Base-by-base conservation (phyloP, 2,113 vertebrate genomes). In the Aplodontia rufa region DNA sequence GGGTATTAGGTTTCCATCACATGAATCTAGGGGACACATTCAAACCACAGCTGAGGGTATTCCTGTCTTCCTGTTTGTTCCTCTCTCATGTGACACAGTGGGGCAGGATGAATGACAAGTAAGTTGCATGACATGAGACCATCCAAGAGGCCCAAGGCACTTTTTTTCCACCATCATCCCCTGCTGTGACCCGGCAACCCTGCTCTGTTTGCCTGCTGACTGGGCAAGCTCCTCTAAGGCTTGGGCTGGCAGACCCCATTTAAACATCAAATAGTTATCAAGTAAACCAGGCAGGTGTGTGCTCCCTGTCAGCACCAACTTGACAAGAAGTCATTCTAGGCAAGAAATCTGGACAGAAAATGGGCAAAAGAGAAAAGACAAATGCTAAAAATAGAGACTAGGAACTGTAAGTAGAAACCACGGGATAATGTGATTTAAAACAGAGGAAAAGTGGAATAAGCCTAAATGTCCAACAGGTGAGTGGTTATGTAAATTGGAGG, bases 351-450 rank as follows among this genome's bases (percentile, higher is more conserved):
- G 2, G 32, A 26, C 0, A 89, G 55, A 45, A 93, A 83, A 62
- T 42, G 84, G 49, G 84, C 62, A 89, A 68, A 79, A 79, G 60
- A n/a, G 22, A 60, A 90, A 45, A 87, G 28, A 64, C 91, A 71
- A 71, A n/a, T 30, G 42, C 11, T 93, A 72, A 37, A 95, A 72
- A 81, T 35, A 71, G 47, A 85, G 95, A 72, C 74, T 14, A 90
- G 53, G 42, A 90, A 58, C 49, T 45, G 24, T 28, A 68, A 60
- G 42, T 26, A 45, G 6, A 95, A 93, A 68, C 88, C 79, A 74
- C 1, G 2, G 55, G 74, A 91, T 69, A 83, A 55, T 4, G 75
- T 42, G 79, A 58, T 76, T 91, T 82, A 78, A 94, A 88, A 84
- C 1, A 79, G n/a, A 90, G 68, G 82, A 87, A 96, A 95, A 53